Evolutionary conservation across 2,797 vertebrate species (phyloP).

Genomic region (Chrosomus eos): DNA sequence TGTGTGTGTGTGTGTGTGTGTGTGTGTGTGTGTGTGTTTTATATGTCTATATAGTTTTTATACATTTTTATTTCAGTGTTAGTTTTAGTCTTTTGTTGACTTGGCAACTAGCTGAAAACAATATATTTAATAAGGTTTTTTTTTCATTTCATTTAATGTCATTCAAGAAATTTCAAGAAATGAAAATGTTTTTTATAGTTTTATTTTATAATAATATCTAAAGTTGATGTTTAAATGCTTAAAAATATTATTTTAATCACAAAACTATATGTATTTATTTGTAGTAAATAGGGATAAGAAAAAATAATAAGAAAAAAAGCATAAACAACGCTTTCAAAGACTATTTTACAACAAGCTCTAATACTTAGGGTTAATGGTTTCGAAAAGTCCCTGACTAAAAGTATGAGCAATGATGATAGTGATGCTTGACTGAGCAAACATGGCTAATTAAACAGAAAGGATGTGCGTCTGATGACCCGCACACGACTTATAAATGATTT

Average conservation of each 20-base stretch:
- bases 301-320: not conserved
- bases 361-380: not conserved
- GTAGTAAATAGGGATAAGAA: not conserved
- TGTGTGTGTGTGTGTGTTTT: too few species aligned
- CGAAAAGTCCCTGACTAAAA: not conserved
- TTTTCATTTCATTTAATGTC: too few species aligned
- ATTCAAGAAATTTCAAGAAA: too few species aligned
- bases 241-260: not conserved
- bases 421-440: conserved; percentile 17
- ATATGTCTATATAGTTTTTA: too few species aligned
- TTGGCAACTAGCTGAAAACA: too few species aligned
- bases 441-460: conserved; percentile 13
- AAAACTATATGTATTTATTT: not conserved
- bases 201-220: too few species aligned
- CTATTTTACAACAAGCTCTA: not conserved
- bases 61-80: too few species aligned
- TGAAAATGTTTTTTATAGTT: too few species aligned
- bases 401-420: not conserved
- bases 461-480: conserved; percentile 25
- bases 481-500: conserved; percentile 8
- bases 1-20: too few species aligned
- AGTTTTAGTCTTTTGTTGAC: too few species aligned
- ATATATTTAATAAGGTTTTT: too few species aligned
- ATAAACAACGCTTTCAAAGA: not conserved
- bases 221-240: too few species aligned